Conservation (phyloP, 2,113 vertebrate genomes). For the Entomyzon cyanotis region DNA sequence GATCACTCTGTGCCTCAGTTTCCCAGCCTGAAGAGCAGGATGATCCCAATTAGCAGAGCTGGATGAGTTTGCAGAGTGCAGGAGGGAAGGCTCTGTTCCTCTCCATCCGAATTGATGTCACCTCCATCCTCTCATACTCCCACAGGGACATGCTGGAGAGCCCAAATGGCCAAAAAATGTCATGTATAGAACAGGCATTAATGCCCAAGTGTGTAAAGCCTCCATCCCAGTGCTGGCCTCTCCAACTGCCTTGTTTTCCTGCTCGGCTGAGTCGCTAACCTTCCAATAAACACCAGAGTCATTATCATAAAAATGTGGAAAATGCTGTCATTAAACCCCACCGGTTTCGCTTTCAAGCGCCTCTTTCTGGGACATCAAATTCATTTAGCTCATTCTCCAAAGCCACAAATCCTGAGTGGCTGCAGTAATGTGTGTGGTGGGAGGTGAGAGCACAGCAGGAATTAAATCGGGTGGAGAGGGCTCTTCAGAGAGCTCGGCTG, state of each 20-base stretch:
- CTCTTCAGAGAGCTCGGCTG: neutral
- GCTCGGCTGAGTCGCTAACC: constrained; percentile 21
- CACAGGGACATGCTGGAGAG: neutral
- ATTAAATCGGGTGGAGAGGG: neutral
- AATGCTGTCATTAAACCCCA: constrained; percentile 56
- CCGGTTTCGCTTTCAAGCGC: constrained; percentile 48
- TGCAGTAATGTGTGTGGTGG: constrained; percentile 53
- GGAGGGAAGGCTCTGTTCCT: neutral
- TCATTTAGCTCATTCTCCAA: constrained; percentile 58
- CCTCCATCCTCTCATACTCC: neutral
- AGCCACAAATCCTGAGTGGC: constrained; percentile 53
- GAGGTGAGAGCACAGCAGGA: constrained; percentile 27
- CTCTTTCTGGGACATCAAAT: constrained; percentile 67
- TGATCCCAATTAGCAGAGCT: neutral
- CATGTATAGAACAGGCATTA: neutral
- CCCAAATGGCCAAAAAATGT: neutral
- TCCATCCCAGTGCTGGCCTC: neutral
- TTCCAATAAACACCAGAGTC: constrained; percentile 60
- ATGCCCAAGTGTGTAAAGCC: neutral
- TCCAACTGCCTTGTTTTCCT: constrained; percentile 44
- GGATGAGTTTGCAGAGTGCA: neutral
- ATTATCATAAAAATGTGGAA: constrained; percentile 54
- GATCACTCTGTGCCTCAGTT: neutral
- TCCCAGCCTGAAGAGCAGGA: neutral
- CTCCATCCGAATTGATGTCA: neutral